A percentile compares a stretch with the other conserved stretches of the same genome.
These are phyloP conservation scores for Ptilorrhoa leucosticta DNA, from an alignment of 2,113 vertebrate genomes.

Conservation along the genomic window DNA sequence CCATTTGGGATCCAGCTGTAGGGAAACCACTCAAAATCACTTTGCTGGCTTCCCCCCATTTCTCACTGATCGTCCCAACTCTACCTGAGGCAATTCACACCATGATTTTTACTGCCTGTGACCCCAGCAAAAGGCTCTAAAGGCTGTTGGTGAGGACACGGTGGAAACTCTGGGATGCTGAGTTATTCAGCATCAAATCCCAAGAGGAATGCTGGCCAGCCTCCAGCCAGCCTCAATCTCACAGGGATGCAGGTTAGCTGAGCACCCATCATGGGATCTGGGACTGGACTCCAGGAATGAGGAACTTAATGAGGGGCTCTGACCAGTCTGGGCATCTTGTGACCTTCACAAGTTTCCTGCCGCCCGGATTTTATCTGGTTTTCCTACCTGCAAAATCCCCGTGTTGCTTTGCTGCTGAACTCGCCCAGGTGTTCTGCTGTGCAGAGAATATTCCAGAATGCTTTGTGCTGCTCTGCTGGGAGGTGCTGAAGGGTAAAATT, in stretches of 20 bases:
- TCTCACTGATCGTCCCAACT: background rate
- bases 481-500: background rate
- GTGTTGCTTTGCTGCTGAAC: background rate
- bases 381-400: background rate
- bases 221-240: background rate
- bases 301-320: background rate
- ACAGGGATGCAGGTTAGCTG: background rate
- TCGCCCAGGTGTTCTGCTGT: background rate
- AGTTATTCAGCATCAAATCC: constrained; percentile 16
- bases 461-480: background rate
- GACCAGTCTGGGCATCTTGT: background rate
- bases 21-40: background rate
- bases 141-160: background rate
- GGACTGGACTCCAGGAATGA: background rate
- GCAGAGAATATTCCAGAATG: background rate
- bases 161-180: background rate
- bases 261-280: background rate
- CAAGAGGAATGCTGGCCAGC: background rate
- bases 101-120: background rate
- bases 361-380: accelerated
- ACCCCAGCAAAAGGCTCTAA: background rate
- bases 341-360: background rate
- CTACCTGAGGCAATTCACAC: background rate
- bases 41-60: background rate
- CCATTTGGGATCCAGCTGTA: background rate